Evolutionary conservation across 2,113 vertebrate species (phyloP), one percentile per base, ranked within the genome.

Genomic region (Gila orcuttii): DNA sequence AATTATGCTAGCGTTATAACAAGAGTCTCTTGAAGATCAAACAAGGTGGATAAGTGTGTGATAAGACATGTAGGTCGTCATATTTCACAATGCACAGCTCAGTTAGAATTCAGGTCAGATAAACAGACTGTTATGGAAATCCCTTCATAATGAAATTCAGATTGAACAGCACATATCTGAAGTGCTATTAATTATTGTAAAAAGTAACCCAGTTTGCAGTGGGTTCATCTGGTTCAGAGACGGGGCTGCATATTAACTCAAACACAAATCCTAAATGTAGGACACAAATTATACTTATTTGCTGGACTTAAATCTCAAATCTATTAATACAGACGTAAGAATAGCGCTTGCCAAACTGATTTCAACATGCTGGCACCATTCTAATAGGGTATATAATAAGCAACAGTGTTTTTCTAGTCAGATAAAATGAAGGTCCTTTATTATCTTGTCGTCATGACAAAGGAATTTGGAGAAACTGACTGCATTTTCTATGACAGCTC

Each of bases 371-470:
- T 59, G 33, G 13, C 36, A 80, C 23, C 7, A 33, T 62, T 80
- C n/a, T 39, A 45, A 62, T 2, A 45, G 23, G 2, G 78, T 45
- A 45, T 64, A 45, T 62, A 45, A 42, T 45, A 80, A 79, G 57
- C 57, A 75, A 50, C 45, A 9, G 6, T 62, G 33, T 64, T 80
- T 60, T 62, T 45, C 71, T 28, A 75, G 71, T 75, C 42, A 28
- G 71, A 64, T 25, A 45, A n/a, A 79, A 62, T 2, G 8, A 62
- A 80, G 1, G 78, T 36, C 36, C 57, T 80, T 52, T 64, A 62
- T 79, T 45, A 62, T 80, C 78, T 64, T 80, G 33, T 80, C 62
- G 57, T 64, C 78, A 79, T 28, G 52, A 79, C 52, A 62, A 62
- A 42, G 36, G 57, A 42, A 42, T 62, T 42, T 45, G 3, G 36